Base-by-base conservation (phyloP, 2,888 invertebrate genomes). In the Emesis russula region DNA sequence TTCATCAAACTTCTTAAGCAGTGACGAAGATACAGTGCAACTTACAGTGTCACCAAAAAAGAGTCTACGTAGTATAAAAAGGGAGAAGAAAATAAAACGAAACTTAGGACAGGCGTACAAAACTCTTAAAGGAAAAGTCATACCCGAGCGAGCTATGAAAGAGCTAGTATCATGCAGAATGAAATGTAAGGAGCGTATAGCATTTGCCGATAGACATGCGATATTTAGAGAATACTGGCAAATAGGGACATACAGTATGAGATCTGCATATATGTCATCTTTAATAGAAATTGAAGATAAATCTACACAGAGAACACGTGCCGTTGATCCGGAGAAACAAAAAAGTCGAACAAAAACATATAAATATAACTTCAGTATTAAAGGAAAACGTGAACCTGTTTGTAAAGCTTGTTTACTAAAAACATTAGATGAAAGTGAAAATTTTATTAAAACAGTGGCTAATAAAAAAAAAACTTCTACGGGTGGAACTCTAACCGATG, bases 391-490 rank as follows among this genome's bases (percentile, higher is more conserved):
- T 25, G 48, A 44, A 44, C 31, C 74, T 25, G n/a, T 74, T 25
- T 74, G 74, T 74, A 18, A 9, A 15, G 48, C 25, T 5, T 48
- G 74, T 13, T 38, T 74, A 9, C 18, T 13, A 25, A 74, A 74
- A 74, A 74, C 74, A 9, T 44, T 74, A 25, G 41, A 13, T 44
- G 31, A 44, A 74, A 74, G 48, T n/a, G 31, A 74, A 25, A 74
- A 74, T 41, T 41, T 74, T 44, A 74, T 74, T 25, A 74, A 31
- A 48, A 31, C 53, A 5, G 18, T 75, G 25, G 48, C 31, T 25
- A 31, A 48, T 74, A 31, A 74, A 74, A 74, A 41, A 48, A 25
- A 4, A 1, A 9, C 11, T 6, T 63, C 63, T 18, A 4, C 25
- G 31, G 33, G 74, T 31, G 74, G 48, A 25, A 48, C n/a, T 74